Evolutionary conservation across 2,888 invertebrate genomes (phyloP).

Genomic region (Clanis bilineata): DNA sequence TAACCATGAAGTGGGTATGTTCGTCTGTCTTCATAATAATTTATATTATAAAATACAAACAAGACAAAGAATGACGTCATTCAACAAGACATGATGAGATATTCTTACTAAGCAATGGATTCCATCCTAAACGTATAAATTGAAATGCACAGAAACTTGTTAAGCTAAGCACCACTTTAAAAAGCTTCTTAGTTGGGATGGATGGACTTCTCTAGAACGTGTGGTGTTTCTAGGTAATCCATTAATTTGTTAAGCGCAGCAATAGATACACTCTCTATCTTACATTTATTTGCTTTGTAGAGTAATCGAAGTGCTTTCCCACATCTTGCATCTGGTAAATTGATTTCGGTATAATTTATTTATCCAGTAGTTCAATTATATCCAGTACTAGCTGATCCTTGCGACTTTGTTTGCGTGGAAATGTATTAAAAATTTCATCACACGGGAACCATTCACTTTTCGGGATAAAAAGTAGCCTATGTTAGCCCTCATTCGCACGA

Average conservation of each 20-base stretch:
- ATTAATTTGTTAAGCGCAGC: constrained; percentile 25
- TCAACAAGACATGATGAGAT: too few relatives aligned
- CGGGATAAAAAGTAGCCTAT: too few relatives aligned
- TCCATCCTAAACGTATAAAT: neutral
- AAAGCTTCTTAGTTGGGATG: neutral
- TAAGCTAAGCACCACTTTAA: neutral
- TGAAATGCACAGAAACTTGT: neutral
- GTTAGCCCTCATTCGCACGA: too few relatives aligned
- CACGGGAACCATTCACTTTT: too few relatives aligned
- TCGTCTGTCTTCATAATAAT: too few relatives aligned
- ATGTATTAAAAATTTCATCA: too few relatives aligned
- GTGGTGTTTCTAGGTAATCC: constrained; percentile 18
- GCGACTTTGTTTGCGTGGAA: too few relatives aligned
- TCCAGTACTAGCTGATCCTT: too few relatives aligned
- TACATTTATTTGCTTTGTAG: neutral
- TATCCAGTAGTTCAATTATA: neutral
- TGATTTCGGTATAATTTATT: neutral
- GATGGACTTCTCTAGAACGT: neutral
- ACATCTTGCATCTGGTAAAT: neutral
- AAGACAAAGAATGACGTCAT: too few relatives aligned
- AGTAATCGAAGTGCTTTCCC: neutral
- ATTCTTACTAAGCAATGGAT: neutral
- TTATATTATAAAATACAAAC: too few relatives aligned
- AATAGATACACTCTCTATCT: constrained; percentile 10
- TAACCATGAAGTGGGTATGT: too few relatives aligned